Evolutionary conservation across 1,140 invertebrate species (phyloP).

Genomic region (Antheraea mylitta): DNA sequence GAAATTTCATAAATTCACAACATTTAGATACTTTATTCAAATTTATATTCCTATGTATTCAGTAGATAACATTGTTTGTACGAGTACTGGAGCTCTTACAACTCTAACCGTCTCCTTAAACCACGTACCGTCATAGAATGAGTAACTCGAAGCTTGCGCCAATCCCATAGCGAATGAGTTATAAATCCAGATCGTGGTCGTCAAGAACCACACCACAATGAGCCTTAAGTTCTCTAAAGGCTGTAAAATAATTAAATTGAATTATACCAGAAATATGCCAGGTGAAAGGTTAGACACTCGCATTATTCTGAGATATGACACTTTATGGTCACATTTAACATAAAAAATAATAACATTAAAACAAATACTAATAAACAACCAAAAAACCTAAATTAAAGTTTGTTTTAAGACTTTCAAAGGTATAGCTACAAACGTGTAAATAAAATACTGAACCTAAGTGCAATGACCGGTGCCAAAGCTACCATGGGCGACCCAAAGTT

Average conservation of each 20-base stretch:
- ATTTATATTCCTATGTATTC: background rate
- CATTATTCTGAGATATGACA: too few relatives aligned
- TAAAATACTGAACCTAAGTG: too few relatives aligned
- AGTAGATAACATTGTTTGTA: background rate
- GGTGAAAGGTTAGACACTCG: too few relatives aligned
- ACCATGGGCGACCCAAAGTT: too few relatives aligned
- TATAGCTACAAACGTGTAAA: too few relatives aligned
- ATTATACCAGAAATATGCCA: too few relatives aligned
- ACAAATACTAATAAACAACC: too few relatives aligned
- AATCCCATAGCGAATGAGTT: conserved; percentile 52
- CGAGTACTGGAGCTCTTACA: background rate
- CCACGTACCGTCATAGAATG: conserved; percentile 64
- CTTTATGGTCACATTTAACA: too few relatives aligned
- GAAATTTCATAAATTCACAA: conserved; percentile 28
- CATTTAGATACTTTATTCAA: conserved; percentile 15
- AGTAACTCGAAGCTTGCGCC: conserved; percentile 62
- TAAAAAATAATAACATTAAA: too few relatives aligned
- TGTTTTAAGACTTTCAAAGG: too few relatives aligned
- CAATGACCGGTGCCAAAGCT: too few relatives aligned
- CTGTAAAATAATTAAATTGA: conserved; percentile 34
- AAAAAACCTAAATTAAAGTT: too few relatives aligned
- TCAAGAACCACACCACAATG: conserved; percentile 56
- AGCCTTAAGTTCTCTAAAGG: conserved; percentile 63
- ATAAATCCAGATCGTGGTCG: conserved; percentile 63
- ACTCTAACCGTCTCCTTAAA: background rate